These are phyloP conservation scores for Lepidonotus clava DNA, from an alignment of 2,888 invertebrate species.

Conservation along the genomic window DNA sequence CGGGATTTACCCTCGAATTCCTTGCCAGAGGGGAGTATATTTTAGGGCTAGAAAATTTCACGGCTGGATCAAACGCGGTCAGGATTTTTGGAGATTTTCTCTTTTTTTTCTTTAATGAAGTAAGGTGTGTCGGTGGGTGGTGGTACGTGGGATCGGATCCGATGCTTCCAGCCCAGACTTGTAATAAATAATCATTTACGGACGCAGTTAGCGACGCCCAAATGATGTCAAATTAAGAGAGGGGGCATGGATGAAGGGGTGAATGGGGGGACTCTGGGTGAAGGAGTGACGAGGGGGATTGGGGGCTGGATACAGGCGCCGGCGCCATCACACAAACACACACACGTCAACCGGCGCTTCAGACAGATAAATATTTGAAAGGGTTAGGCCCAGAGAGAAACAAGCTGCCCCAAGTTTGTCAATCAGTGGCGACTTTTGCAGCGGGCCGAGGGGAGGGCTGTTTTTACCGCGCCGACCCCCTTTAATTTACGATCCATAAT, in stretches of 20 bases:
- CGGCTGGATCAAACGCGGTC: not conserved
- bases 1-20: too few species aligned
- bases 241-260: too few species aligned
- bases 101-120: too few species aligned
- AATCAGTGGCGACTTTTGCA: slow-evolving; percentile 27
- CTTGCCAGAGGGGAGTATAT: too few species aligned
- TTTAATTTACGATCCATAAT: slow-evolving; percentile 41
- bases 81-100: too few species aligned
- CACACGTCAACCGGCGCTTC: not conserved
- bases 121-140: too few species aligned
- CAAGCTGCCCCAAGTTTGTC: slow-evolving; percentile 16
- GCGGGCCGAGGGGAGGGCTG: not conserved
- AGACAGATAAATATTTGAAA: slow-evolving; percentile 17
- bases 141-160: too few species aligned
- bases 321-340: not conserved
- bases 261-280: not conserved
- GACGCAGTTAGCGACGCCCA: too few species aligned
- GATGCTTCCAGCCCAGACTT: too few species aligned
- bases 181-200: too few species aligned
- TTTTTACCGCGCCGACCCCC: not conserved
- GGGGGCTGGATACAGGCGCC: not conserved
- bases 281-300: not conserved
- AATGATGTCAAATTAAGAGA: too few species aligned
- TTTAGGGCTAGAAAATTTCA: not conserved
- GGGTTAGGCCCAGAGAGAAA: not conserved